Conservation (phyloP, 2,797 vertebrate species). For the Gallinago stenura region DNA sequence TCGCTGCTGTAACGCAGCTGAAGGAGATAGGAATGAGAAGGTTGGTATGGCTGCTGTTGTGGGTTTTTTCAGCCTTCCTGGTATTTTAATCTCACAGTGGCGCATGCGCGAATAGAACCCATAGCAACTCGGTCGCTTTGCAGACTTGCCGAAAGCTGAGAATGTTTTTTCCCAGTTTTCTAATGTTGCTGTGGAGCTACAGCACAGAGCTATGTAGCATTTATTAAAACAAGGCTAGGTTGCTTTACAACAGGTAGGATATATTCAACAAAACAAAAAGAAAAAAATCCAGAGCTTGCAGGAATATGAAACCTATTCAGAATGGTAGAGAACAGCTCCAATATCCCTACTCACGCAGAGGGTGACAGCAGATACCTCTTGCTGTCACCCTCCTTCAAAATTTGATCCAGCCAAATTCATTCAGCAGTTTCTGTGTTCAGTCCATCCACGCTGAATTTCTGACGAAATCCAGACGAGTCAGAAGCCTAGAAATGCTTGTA, state of each 20-base stretch:
- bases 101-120: not conserved
- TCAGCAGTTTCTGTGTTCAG: not conserved
- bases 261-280: not conserved
- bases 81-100: constrained; percentile 4
- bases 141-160: not conserved
- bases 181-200: not conserved
- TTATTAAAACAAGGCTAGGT: constrained; percentile 13
- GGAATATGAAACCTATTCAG: not conserved
- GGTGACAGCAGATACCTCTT: not conserved
- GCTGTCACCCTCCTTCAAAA: not conserved
- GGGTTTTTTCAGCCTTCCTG: not conserved
- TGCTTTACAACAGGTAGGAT: not conserved
- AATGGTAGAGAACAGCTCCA: not conserved
- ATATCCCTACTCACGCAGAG: not conserved
- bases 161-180: not conserved
- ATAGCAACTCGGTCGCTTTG: not conserved
- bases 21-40: not conserved
- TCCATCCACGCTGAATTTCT: not conserved
- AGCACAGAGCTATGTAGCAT: not conserved
- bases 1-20: not conserved
- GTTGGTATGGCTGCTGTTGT: not conserved
- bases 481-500: not conserved
- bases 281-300: not conserved
- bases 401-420: not conserved
- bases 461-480: not conserved